Evolutionary conservation across 1,140 invertebrate genomes (phyloP).

Genomic region (Bombus picipes): DNA sequence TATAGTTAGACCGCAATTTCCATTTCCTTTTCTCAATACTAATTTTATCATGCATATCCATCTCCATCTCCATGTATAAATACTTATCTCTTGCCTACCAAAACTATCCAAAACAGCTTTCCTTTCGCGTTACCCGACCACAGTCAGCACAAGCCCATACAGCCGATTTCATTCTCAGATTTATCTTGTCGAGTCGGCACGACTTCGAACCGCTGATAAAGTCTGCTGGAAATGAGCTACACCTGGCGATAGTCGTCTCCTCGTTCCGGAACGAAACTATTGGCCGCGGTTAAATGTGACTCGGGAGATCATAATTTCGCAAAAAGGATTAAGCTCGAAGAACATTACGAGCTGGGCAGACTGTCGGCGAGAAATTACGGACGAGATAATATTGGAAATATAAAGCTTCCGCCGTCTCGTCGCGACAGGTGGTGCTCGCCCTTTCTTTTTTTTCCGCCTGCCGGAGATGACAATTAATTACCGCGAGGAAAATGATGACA

Average conservation of each 20-base stretch:
- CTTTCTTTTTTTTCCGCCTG: background rate
- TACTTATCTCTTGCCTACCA: background rate
- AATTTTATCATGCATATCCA: background rate
- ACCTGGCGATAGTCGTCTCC: constrained; percentile 4
- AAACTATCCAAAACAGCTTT: background rate
- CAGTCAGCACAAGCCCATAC: background rate
- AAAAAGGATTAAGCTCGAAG: constrained; percentile 57
- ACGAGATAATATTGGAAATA: constrained; percentile 66
- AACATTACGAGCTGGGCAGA: constrained; percentile 37
- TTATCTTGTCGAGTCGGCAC: constrained; percentile 12
- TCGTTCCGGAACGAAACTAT: constrained; percentile 22
- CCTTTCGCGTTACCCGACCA: background rate
- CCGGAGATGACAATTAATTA: constrained; percentile 61
- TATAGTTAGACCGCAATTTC: background rate
- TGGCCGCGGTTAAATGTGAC: constrained; percentile 38
- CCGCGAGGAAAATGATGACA: constrained; percentile 47
- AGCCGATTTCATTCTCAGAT: constrained; percentile 15
- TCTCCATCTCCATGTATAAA: too few relatives aligned
- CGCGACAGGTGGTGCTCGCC: constrained; percentile 45
- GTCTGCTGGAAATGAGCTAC: constrained; percentile 7
- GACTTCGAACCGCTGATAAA: background rate
- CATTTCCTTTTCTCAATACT: background rate
- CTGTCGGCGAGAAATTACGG: constrained; percentile 56
- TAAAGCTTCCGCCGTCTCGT: constrained; percentile 55
- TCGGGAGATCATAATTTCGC: constrained; percentile 59